phyloP scores from a whole-genome alignment of 2,797 vertebrate species.

The Pantherophis vulpinus region DNA sequence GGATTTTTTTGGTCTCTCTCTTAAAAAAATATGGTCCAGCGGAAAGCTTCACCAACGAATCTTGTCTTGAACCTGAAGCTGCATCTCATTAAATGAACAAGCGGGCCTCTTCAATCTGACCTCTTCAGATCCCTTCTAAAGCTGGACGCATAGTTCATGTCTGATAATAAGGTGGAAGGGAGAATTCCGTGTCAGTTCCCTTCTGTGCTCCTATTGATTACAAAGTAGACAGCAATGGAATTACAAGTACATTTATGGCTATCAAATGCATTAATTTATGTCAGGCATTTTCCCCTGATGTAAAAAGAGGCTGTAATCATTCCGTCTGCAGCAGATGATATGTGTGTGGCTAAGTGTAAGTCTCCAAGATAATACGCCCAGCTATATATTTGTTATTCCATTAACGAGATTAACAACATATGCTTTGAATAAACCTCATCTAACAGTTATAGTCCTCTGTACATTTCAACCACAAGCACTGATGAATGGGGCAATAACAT shows the following conservation, averaged over 20 bases:
- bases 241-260: not conserved
- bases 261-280: not conserved
- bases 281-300: not conserved
- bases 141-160: not conserved
- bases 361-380: constrained; percentile 31
- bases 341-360: constrained; percentile 26
- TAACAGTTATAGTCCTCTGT: constrained; percentile 42
- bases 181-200: not conserved
- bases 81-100: not conserved
- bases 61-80: not conserved
- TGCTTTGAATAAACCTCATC: constrained; percentile 41
- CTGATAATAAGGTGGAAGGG: not conserved
- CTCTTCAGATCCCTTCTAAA: not conserved
- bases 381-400: constrained; percentile 57
- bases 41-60: not conserved
- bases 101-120: not conserved
- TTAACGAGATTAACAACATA: constrained; percentile 61
- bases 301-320: constrained; percentile 39
- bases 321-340: constrained; percentile 26
- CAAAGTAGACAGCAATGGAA: constrained; percentile 3
- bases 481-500: constrained; percentile 52
- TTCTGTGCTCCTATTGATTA: not conserved
- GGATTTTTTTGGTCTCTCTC: not conserved
- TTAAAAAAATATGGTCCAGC: not conserved
- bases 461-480: constrained; percentile 30